Conservation (phyloP, 2,797 vertebrate species). For the Macroramphosus scolopax region DNA sequence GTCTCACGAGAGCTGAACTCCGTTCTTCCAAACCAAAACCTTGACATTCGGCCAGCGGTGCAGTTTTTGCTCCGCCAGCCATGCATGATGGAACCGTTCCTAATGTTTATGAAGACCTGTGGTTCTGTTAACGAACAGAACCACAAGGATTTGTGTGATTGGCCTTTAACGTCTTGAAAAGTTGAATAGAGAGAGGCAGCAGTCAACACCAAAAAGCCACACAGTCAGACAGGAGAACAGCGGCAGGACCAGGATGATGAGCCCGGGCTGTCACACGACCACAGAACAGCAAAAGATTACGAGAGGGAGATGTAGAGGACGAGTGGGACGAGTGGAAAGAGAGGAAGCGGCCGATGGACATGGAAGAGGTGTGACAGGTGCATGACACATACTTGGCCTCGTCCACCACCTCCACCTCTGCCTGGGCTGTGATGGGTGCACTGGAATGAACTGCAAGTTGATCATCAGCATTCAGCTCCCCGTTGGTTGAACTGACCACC, state of each 20-base stretch:
- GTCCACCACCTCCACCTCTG: slow-evolving; percentile 96
- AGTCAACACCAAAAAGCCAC: slow-evolving; percentile 31
- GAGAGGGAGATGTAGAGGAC: slow-evolving; percentile 7
- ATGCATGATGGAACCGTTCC: slow-evolving; percentile 4
- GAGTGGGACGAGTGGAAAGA: slow-evolving; percentile 22
- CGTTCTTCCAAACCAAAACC: slow-evolving; percentile 5
- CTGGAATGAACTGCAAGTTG: slow-evolving; percentile 89
- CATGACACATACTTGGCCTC: slow-evolving; percentile 94
- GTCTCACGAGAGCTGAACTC: slow-evolving; percentile 6
- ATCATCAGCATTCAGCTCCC: slow-evolving; percentile 95
- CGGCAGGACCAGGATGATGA: slow-evolving; percentile 25
- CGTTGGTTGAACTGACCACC: slow-evolving; percentile 98
- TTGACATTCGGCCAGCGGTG: slow-evolving; percentile 6
- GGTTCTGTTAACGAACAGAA: too few relatives aligned
- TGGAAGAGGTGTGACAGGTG: slow-evolving; percentile 26
- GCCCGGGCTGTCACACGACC: slow-evolving; percentile 32
- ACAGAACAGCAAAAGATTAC: slow-evolving; percentile 26
- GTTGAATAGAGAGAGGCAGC: slow-evolving; percentile 26
- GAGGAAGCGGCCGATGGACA: slow-evolving; percentile 52
- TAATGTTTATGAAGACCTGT: slow-evolving; percentile 12
- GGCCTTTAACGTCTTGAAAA: not conserved
- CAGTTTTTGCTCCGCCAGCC: slow-evolving; percentile 6
- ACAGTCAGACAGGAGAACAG: slow-evolving; percentile 30
- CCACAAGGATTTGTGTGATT: not conserved
- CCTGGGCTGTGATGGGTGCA: slow-evolving; percentile 90